Evolutionary conservation across 1,140 invertebrate species (phyloP), one percentile per base, ranked within the genome.

Genomic region (Nomia melanderi): DNA sequence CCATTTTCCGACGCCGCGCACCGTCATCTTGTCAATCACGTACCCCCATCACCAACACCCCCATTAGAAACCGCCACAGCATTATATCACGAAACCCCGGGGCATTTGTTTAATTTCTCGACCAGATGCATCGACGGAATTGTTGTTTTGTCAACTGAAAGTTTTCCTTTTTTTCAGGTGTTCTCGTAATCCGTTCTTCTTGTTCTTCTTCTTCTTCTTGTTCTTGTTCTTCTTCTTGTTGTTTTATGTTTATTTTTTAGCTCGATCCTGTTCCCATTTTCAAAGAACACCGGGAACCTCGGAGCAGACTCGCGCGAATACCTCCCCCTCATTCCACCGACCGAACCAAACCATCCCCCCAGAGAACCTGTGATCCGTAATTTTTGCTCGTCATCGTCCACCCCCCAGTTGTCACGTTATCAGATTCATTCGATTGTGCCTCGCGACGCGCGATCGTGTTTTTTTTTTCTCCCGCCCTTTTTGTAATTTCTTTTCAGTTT

Each of bases 141-240:
- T 17, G 14, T 44, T 44, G 41, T 50, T 50, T 50, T 50, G 5
- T 50, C 33, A n/a, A 73, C 63, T 79, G 66, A 82, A 50, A 79
- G 67, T 72, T 82, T 82, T 79, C 50, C 65, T 80, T 77, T 72
- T 82, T 82, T 82, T 80, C 81, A 82, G 81, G 81, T 82, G 72
- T 77, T 79, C 79, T 79, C 75, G 67, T 75, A 77, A n/a, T n/a
- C n/a, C n/a, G n/a, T 17, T 39, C 8, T 39, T 11, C 36, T 39
- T 17, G 14, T 5, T 20, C 41, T 44, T 3, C n/a, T n/a, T 17
- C 14, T 17, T 39, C 8, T 39, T 11, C 36, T 39, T 17, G 14
- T 5, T 20, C 41, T 44, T 3, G 41, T 17, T 44, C 41, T 17
- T 44, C 41, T 12, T 44, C 20, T 44, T 17, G 41, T 44, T 44